Evolutionary conservation across 2,113 vertebrate species (phyloP).

Genomic region (Oostethus manadensis): DNA sequence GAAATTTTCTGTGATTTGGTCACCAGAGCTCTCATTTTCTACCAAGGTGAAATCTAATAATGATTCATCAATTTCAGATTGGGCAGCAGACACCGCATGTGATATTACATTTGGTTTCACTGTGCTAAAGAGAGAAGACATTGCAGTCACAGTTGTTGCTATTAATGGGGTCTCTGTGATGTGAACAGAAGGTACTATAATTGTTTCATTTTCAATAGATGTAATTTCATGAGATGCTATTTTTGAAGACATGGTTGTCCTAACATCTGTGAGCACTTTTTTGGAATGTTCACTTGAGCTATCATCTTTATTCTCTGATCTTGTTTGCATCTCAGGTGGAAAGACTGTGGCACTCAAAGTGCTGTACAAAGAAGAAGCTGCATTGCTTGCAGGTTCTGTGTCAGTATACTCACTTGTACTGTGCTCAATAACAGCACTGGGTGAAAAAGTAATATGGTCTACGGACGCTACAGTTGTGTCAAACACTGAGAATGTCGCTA

Average conservation of each 20-base stretch:
- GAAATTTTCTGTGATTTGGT: constrained; percentile 15
- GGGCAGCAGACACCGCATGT: constrained; percentile 6
- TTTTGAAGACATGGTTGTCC: constrained; percentile 7
- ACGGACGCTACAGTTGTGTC: constrained; percentile 2
- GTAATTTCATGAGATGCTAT: constrained; percentile 11
- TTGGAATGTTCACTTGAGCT: constrained; percentile 7
- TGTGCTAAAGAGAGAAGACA: constrained; percentile 33
- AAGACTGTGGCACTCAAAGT: constrained; percentile 7
- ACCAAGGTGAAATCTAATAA: constrained; percentile 16
- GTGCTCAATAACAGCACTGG: constrained; percentile 9
- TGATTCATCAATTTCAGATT: constrained; percentile 16
- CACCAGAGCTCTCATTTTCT: constrained; percentile 25
- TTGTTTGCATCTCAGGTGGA: not conserved
- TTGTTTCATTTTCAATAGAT: constrained; percentile 9
- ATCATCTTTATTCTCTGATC: constrained; percentile 6
- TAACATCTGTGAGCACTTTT: not conserved
- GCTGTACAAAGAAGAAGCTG: constrained; percentile 13
- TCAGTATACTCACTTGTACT: not conserved
- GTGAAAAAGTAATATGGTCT: constrained; percentile 1
- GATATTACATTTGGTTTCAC: constrained; percentile 22
- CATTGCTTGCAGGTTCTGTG: not conserved
- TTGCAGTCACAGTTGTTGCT: constrained; percentile 9
- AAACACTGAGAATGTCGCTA: constrained; percentile 3
- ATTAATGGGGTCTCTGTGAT: constrained; percentile 35
- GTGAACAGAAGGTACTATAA: constrained; percentile 13